A percentile compares a stretch with the other conserved stretches of the same genome.
phyloP scores from a whole-genome alignment of 1,140 invertebrate genomes.

The Spodoptera frugiperda region DNA sequence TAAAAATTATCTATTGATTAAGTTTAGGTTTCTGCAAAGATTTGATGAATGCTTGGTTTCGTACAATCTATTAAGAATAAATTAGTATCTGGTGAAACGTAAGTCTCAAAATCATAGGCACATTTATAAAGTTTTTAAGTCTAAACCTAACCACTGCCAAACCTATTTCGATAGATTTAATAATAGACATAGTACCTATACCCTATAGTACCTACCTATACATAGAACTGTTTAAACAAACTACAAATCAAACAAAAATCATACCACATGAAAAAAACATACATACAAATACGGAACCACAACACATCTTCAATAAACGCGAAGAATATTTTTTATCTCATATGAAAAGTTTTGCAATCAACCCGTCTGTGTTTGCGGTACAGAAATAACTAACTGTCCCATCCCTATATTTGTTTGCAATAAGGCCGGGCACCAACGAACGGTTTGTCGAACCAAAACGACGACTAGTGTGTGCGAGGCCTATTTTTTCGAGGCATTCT shows the following conservation, averaged over 20 bases:
- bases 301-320: neutral
- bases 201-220: too few species aligned
- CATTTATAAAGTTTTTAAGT: too few species aligned
- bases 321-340: slow-evolving; percentile 50
- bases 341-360: slow-evolving; percentile 56
- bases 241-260: neutral
- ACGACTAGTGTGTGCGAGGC: neutral
- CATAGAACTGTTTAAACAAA: neutral
- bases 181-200: too few species aligned
- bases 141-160: too few species aligned
- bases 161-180: too few species aligned
- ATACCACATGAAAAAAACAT: neutral
- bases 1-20: too few species aligned
- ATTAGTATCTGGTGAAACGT: too few species aligned
- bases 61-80: too few species aligned
- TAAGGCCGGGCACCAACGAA: neutral
- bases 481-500: neutral
- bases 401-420: slow-evolving; percentile 24
- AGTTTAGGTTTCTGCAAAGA: too few species aligned
- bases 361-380: slow-evolving; percentile 48
- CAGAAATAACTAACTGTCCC: slow-evolving; percentile 51
- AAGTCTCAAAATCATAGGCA: too few species aligned
- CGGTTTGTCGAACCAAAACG: neutral
- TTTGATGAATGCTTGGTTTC: too few species aligned
- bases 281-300: slow-evolving; percentile 29